Evolutionary conservation across 2,888 invertebrate species (phyloP).

Genomic region (Sipunculus nudus): DNA sequence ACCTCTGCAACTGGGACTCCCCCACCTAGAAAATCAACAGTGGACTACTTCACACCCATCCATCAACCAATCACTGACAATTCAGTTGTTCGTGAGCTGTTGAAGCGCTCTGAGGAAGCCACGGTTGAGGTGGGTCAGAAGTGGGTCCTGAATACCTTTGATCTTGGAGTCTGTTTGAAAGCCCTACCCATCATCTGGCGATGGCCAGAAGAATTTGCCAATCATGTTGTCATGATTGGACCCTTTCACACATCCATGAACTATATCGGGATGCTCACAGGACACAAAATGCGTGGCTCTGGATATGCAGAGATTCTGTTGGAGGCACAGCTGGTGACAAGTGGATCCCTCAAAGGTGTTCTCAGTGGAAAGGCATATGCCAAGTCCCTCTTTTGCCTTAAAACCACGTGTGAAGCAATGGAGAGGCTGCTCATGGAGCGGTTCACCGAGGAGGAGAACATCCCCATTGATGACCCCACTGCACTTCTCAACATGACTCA

Average conservation of each 20-base stretch:
- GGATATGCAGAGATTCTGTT: constrained; percentile 23
- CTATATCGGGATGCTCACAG: constrained; percentile 22
- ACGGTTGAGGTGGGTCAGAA: constrained; percentile 18
- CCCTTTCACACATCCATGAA: constrained; percentile 25
- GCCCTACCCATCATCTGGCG: constrained; percentile 22
- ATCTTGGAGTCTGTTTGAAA: constrained; percentile 20
- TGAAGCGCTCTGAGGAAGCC: constrained; percentile 21
- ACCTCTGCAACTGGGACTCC: constrained; percentile 13
- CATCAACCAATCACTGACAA: constrained; percentile 22
- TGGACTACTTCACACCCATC: constrained; percentile 26
- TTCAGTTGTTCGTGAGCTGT: constrained; percentile 11
- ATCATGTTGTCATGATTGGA: constrained; percentile 11
- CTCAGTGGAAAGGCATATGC: constrained; percentile 22
- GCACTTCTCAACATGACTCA: neutral
- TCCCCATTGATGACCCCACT: neutral
- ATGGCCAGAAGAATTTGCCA: constrained; percentile 7
- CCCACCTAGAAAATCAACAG: constrained; percentile 18
- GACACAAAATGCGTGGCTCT: constrained; percentile 16
- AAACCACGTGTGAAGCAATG: constrained; percentile 20
- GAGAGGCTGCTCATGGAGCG: constrained; percentile 17
- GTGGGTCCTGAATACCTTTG: constrained; percentile 16
- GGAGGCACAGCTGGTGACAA: constrained; percentile 24
- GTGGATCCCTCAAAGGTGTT: constrained; percentile 25
- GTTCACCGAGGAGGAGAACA: constrained; percentile 5
- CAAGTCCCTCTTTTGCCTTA: constrained; percentile 16